Evolutionary conservation across 2,888 invertebrate genomes (phyloP), one percentile per base, ranked within the genome.

Genomic region (Microplitis manilae): DNA sequence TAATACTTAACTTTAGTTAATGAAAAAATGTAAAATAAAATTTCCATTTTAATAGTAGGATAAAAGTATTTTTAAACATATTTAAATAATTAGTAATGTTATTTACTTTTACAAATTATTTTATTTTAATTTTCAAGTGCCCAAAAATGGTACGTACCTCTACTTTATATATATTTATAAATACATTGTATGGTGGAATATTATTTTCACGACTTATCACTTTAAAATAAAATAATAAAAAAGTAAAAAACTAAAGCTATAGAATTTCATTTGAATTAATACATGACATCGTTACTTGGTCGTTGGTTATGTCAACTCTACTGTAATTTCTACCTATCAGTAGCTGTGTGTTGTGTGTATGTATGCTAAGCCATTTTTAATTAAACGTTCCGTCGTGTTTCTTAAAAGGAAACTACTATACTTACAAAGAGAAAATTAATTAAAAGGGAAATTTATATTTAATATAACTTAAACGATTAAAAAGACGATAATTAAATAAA

Each of bases 311-410:
- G 50, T 50, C 50, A 50, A 50, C 50, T 50, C 13, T 50, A 13
- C 13, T 50, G 2, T 13, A 50, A 50, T 13, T 15, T 20, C 62
- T 8, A 17, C 7, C 15, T 62, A 20, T 20, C 8, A 59, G 64
- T 17, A 2, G 7, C 13, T n/a, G 13, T 17, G n/a, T 17, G n/a
- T 13, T 41, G 7, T 68, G 7, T 17, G 50, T 17, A 13, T 41
- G 7, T 68, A 50, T 40, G n/a, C 15, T 39, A 40, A 68, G 68
- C 20, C 15, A 68, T 40, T 68, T 68, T 68, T 68, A 68, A 68
- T 68, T 68, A 68, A 38, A 68, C 17, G 20, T 40, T 68, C 9
- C 7, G 1, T 15, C 7, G 62, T 39, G 1, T 38, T 68, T 17
- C 7, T 38, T 50, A n/a, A 17, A 40, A 13, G 40, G 17, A 41